Base-by-base conservation (phyloP, 92 coral and sea anemone species). In the Parazoanthus atlanticus region DNA sequence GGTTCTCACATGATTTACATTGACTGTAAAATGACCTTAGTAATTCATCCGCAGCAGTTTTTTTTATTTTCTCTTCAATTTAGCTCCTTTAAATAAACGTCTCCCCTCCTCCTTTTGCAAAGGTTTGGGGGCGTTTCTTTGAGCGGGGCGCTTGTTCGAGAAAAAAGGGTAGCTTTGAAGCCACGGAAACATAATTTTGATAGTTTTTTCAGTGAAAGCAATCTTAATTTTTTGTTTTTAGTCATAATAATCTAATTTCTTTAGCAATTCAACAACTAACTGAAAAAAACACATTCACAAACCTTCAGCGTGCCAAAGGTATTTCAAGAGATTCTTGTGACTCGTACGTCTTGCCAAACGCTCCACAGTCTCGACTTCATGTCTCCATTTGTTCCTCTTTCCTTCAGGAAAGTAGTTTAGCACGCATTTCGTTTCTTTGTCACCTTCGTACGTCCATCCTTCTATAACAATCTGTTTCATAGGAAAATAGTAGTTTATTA, bases 231-330 rank as follows among this genome's bases (percentile, higher is more conserved):
- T 5, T 6, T 61, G 1, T 3, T 61, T 5, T 19, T 61, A 1
- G 64, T 61, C 5, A 11, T 71, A 11, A 5, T 16, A 71, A 28
- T 8, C 38, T 15, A 26, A 2, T 16, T 3, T 12, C n/a, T 28
- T 71, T 15, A 26, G 38, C 32, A 71, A 3, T 71, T 19, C 28
- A 71, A 28, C 28, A 28, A 3, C 33, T 17, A 29, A 29, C 7
- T 71, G 32, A 29, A 8, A 71, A 71, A 32, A 26, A 7, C 11
- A 3, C 38, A 71, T 71, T 29, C 28, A 23, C 52, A 21, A 32
- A 75, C 79, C 47, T 75, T 75, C 54, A 16, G 79, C 43, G 79
- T 75, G 79, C 79, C 79, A 75, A 13, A 75, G 79, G 47, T 33
- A 75, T 1, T 17, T 32, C 79, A 75, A 36, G 47, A 75, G 79